phyloP scores from a whole-genome alignment of 1,140 invertebrate species.

The Ips nitidus region DNA sequence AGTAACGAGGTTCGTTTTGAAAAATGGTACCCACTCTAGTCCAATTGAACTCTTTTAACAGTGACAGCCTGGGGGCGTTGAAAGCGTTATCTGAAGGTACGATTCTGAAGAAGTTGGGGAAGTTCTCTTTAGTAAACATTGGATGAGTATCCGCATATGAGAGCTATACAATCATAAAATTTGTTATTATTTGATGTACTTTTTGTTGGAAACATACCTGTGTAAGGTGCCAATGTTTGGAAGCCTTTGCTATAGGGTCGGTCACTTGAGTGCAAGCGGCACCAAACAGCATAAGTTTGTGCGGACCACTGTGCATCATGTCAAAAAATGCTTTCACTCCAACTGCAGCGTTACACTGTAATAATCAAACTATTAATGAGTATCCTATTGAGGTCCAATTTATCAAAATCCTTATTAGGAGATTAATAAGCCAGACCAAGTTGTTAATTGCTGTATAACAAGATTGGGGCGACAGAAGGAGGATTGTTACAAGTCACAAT shows the following conservation, averaged over 20 bases:
- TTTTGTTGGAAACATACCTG: conserved; percentile 63
- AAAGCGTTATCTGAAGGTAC: conserved; percentile 96
- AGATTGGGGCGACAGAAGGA: conserved; percentile 65
- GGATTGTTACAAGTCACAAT: conserved; percentile 58
- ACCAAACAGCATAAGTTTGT: conserved; percentile 94
- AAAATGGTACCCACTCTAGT: conserved; percentile 95
- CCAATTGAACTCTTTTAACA: conserved; percentile 94
- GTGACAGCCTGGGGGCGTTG: conserved; percentile 85
- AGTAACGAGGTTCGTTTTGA: conserved; percentile 93
- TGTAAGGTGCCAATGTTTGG: conserved; percentile 94
- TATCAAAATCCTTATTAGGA: no score
- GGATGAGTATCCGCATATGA: conserved; percentile 98
- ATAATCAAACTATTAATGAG: conserved; percentile 41
- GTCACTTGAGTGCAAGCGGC: conserved; percentile 96
- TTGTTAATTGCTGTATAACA: conserved; percentile 27
- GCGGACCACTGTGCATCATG: conserved; percentile 91
- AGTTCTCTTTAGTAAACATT: conserved; percentile 92
- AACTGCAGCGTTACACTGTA: conserved; percentile 96
- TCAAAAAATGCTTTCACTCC: conserved; percentile 98
- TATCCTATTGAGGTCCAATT: background rate
- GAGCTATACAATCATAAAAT: conserved; percentile 60
- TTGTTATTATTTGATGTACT: background rate
- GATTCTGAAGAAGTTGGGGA: conserved; percentile 95
- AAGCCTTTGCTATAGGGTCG: conserved; percentile 96
- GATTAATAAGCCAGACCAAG: no score